These are phyloP conservation scores for Strongylocentrotus purpuratus DNA, from an alignment of 35 echinoderm and acorn worm species.

Conservation along the genomic window DNA sequence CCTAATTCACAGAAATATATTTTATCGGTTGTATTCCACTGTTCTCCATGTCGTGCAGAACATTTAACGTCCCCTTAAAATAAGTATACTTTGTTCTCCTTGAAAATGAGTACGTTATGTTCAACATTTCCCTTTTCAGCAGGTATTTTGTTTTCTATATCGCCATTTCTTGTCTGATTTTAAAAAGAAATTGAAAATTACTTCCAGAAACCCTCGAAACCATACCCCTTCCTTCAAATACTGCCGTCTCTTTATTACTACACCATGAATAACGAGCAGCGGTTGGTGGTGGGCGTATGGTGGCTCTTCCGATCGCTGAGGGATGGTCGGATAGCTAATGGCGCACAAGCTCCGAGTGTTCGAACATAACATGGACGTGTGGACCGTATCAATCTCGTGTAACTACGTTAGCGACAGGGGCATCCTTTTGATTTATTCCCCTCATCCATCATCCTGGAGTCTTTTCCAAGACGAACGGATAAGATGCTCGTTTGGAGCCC, in stretches of 20 bases:
- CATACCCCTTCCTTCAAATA: neutral
- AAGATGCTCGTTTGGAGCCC: neutral
- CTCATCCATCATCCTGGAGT: constrained; percentile 36
- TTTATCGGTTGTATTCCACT: too few species aligned
- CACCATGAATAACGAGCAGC: neutral
- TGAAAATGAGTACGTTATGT: too few species aligned
- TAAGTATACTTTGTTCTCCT: too few species aligned
- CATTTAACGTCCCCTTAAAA: too few species aligned
- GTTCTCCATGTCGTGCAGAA: too few species aligned
- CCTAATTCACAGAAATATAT: too few species aligned
- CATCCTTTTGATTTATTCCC: constrained; percentile 25
- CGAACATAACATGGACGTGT: constrained; percentile 42
- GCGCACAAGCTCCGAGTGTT: neutral
- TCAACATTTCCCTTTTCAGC: too few species aligned
- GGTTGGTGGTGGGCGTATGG: constrained; percentile 35
- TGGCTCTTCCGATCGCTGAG: neutral
- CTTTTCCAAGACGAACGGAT: neutral
- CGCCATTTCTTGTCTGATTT: too few species aligned
- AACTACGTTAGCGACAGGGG: constrained; percentile 39
- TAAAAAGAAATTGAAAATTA: too few species aligned
- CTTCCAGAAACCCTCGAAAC: too few species aligned
- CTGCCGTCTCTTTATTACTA: neutral
- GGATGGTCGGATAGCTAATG: neutral
- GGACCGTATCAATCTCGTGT: constrained; percentile 40
- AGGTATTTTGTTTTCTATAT: too few species aligned